Evolutionary conservation across 2,888 invertebrate species (phyloP), one percentile per base, ranked within the genome.

Genomic region (Rotaria socialis): DNA sequence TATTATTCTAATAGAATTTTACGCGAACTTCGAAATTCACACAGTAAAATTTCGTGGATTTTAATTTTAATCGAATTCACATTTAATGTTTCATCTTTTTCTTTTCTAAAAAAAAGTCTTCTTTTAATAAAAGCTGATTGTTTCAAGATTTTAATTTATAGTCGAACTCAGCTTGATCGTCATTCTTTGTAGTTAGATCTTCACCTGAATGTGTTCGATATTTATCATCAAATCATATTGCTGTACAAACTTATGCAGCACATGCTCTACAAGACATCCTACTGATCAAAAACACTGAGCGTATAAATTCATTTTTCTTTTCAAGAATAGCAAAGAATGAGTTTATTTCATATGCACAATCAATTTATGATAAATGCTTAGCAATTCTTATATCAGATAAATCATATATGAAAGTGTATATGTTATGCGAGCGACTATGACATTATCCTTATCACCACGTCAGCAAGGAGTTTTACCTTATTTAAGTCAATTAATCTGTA

Each of bases 61-160:
- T 67, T 67, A 19, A 19, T 67, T 0, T 35, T 35, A 6, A 27
- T 16, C 0, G 10, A 2, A 67, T n/a, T 60, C 14, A 0, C 4
- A 8, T 35, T 19, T 35, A 11, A 50, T 50, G 50, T 11, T 8
- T 3, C 6, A 19, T 47, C 0, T 41, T 41, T 35, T 22, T 41
- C 14, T 43, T 75, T 16, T 24, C 19, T 80, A 80, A 96, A 96
- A 16, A 94, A 95, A 89, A 94, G 94, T 89, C 92, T 94, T 87
- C 96, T 97, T 0, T 96, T 99, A 1, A 92, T 99, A 55, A 97
- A 97, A 91, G 97, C 98, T 0, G 98, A 97, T 91, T 95, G 96
- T 6, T 94, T 99, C 86, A 98, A 98, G 91, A 99, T 96, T 90
- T 92, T 98, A 19, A 96, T 98, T 94, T 96, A 95, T 11, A 99